Evolutionary conservation across 2,113 vertebrate genomes (phyloP).

Genomic region (Heterotilapia buettikoferi): DNA sequence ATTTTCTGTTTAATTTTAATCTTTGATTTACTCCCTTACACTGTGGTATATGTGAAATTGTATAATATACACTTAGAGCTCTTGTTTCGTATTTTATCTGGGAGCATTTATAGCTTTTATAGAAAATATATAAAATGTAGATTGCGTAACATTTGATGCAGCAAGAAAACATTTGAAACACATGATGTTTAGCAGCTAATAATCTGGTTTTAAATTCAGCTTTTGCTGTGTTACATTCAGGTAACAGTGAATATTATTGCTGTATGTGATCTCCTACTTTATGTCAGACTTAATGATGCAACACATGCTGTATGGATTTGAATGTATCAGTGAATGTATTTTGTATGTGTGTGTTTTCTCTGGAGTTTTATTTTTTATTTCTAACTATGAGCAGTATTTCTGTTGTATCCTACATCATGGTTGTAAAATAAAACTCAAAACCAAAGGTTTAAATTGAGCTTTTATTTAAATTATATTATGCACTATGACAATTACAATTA

Average conservation of each 20-base stretch:
- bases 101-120: not conserved
- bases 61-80: rapidly evolving
- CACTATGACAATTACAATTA: not conserved
- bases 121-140: not conserved
- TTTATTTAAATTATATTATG: not conserved
- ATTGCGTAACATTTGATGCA: rapidly evolving
- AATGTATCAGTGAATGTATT: not conserved
- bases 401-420: not conserved
- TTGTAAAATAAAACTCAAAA: not conserved
- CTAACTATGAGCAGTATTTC: not conserved
- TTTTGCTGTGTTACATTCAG: not conserved
- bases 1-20: rapidly evolving
- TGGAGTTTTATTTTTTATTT: not conserved
- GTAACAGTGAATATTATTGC: rapidly evolving
- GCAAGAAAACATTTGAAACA: rapidly evolving
- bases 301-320: not conserved
- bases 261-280: not conserved
- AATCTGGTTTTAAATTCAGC: not conserved
- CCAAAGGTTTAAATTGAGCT: not conserved
- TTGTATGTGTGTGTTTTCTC: not conserved
- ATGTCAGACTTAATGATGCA: not conserved
- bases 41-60: not conserved
- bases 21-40: rapidly evolving
- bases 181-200: not conserved
- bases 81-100: not conserved